Evolutionary conservation across 2,888 invertebrate species (phyloP), one percentile per base, ranked within the genome.

Genomic region (Pseudoips prasinana): DNA sequence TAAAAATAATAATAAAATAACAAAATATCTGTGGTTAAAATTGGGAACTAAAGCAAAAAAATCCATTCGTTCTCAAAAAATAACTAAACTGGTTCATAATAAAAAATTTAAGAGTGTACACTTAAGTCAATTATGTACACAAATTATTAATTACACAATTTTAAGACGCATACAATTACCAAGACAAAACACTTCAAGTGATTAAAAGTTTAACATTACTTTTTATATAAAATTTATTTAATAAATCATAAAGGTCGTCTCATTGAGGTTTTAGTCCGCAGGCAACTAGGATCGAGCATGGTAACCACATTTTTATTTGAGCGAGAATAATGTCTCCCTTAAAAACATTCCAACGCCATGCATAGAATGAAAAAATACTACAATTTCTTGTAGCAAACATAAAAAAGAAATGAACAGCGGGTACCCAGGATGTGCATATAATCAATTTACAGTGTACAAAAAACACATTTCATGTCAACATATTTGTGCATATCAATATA

Each of bases 321-420:
- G 57, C 42, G 38, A 45, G 53, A 29, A 45, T 14, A 3, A 14
- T 46, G 48, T 46, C 54, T 60, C 44, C 61, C 57, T 46, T 56
- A 58, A 58, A 58, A 64, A 64, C 84, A 81, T 83, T 81, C 80
- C 81, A 73, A 79, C 72, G 80, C 84, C 87, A 87, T 87, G 87
- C 87, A 84, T 62, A 74, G 62, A 67, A 64, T 65, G 56, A 68
- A 75, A 72, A 36, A 71, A 62, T 63, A 67, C 77, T 78, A 83
- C 75, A 68, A 61, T 69, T 41, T 56, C 63, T 70, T 67, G 72
- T 75, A 74, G 75, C 77, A 57, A 75, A 76, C 75, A 59, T 29
- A 50, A 76, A 74, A 75, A 65, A 39, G 67, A 71, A 70, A 68
- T 59, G 43, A 62, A 72, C 65, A 76, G 79, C 80, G 63, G 71